Conservation (phyloP, 53 echinoderm and acorn worm species). For the Zoroaster sp. region DNA sequence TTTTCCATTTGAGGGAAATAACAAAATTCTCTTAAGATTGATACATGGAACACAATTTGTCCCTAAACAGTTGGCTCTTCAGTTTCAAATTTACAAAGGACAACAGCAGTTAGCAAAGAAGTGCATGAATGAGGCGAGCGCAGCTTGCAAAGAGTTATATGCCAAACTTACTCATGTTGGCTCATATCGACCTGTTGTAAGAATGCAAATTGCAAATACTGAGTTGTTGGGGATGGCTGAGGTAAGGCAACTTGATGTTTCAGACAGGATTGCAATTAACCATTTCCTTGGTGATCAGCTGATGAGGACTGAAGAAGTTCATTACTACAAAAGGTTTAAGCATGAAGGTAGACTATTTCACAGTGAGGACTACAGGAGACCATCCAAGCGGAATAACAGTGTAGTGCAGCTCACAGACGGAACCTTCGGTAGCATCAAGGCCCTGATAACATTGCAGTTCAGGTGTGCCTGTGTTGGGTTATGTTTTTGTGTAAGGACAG, state of each 20-base stretch:
- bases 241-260: background rate
- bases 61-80: background rate
- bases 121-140: background rate
- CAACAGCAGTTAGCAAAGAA: background rate
- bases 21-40: background rate
- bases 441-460: background rate
- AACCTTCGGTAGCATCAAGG: background rate
- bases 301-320: background rate
- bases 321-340: background rate
- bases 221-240: background rate
- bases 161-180: background rate
- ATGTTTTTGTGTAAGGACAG: background rate
- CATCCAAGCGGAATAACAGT: background rate
- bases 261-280: background rate
- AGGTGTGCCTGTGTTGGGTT: background rate
- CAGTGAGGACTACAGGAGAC: background rate
- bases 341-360: background rate
- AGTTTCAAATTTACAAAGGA: background rate
- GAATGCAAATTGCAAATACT: background rate
- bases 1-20: conserved; percentile 2
- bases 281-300: background rate
- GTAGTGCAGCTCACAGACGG: background rate
- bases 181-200: background rate
- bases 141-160: background rate
- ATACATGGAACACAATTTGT: conserved; percentile 7